A percentile compares a stretch with the other conserved stretches of the same genome.
phyloP scores from a whole-genome alignment of 1,140 invertebrate species.

The fruit fly (Drosophila melanogaster) region Release_6_plus_ISO1_MT NT_033779.5:313501-314000 shows the following conservation, averaged over 20 bases:
- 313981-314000: slow-evolving; percentile 71
- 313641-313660: slow-evolving; percentile 46
- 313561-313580: neutral
- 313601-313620: neutral
- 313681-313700: slow-evolving; percentile 50
- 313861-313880: slow-evolving; percentile 44
- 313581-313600: slow-evolving; percentile 6
- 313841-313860: slow-evolving; percentile 52
- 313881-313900: slow-evolving; percentile 37
- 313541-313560: too few relatives aligned
- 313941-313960: neutral
- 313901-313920: slow-evolving; percentile 60
- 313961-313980: slow-evolving; percentile 72
- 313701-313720: slow-evolving; percentile 60
- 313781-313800: slow-evolving; percentile 71
- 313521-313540: neutral
- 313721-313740: slow-evolving; percentile 32
- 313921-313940: neutral
- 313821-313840: slow-evolving; percentile 66
- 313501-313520: neutral
- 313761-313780: slow-evolving; percentile 20
- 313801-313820: slow-evolving; percentile 83
- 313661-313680: slow-evolving; percentile 57
- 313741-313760: slow-evolving; percentile 27
- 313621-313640: slow-evolving; percentile 4